Conservation (phyloP, 2,888 invertebrate genomes). For the Sesamia inferens region DNA sequence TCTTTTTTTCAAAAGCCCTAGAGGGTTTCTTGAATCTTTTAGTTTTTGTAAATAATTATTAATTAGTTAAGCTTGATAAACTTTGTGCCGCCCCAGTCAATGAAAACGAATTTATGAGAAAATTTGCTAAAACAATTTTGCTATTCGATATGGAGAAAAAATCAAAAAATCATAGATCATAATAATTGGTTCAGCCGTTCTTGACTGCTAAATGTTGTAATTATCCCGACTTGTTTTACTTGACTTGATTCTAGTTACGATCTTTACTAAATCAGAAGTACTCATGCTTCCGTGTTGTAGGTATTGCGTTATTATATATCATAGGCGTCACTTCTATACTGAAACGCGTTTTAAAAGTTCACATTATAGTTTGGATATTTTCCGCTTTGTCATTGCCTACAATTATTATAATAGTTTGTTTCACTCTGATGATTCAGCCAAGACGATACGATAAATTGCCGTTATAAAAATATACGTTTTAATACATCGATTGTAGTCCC, state of each 20-base stretch:
- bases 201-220: no score
- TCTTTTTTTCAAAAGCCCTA: neutral
- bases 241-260: neutral
- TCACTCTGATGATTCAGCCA: conserved; percentile 24
- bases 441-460: conserved; percentile 15
- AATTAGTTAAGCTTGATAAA: no score
- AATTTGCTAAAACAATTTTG: no score
- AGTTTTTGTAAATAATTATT: neutral
- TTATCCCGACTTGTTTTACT: no score
- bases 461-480: conserved; percentile 13
- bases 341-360: conserved; percentile 5
- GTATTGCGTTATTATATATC: neutral
- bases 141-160: no score
- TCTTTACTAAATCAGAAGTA: neutral
- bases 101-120: no score
- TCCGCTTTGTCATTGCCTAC: conserved; percentile 26
- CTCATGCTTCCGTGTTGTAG: neutral
- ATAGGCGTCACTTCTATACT: conserved; percentile 2
- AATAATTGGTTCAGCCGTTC: no score
- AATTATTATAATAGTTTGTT: conserved; percentile 21
- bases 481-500: conserved; percentile 15
- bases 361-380: conserved; percentile 8
- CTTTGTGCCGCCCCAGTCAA: no score
- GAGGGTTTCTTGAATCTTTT: neutral
- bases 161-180: no score